phyloP scores from a whole-genome alignment of 2,113 vertebrate genomes.

The Parotia lawesii region DNA sequence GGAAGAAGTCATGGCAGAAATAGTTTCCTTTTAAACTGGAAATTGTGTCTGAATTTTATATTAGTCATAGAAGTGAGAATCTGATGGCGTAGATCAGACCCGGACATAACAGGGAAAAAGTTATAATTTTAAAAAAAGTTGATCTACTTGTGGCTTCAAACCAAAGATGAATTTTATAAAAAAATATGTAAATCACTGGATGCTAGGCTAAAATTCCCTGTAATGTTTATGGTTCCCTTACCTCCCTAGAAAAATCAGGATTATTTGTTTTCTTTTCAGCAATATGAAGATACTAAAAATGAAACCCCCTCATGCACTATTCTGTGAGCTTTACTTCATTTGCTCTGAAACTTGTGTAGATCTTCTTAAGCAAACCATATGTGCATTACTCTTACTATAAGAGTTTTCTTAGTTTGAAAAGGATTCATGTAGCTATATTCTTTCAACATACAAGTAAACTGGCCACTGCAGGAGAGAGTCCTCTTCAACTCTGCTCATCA shows the following conservation, averaged over 20 bases:
- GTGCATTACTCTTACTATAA: neutral
- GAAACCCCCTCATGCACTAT: neutral
- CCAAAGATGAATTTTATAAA: slow-evolving; percentile 44
- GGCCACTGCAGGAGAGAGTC: neutral
- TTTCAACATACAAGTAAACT: neutral
- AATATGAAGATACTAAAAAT: neutral
- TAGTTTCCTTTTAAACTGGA: slow-evolving; percentile 5
- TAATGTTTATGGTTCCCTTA: slow-evolving; percentile 28
- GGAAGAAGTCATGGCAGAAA: slow-evolving; percentile 17
- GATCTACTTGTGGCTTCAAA: slow-evolving; percentile 57
- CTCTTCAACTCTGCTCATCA: neutral
- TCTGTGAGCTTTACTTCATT: neutral
- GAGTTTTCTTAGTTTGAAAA: neutral
- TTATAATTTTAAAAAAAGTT: slow-evolving; percentile 59
- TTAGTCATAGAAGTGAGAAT: slow-evolving; percentile 10
- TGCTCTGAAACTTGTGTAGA: neutral
- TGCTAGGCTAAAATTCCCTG: slow-evolving; percentile 23
- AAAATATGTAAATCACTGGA: neutral
- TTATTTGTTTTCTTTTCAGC: slow-evolving; percentile 46
- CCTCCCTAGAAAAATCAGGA: neutral
- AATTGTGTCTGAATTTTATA: neutral
- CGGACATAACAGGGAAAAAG: slow-evolving; percentile 1
- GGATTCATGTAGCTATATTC: neutral
- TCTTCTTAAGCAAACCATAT: neutral
- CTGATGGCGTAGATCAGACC: neutral